Base-by-base conservation (phyloP, 2,113 vertebrate genomes). In the Neodon shergylaensis region DNA sequence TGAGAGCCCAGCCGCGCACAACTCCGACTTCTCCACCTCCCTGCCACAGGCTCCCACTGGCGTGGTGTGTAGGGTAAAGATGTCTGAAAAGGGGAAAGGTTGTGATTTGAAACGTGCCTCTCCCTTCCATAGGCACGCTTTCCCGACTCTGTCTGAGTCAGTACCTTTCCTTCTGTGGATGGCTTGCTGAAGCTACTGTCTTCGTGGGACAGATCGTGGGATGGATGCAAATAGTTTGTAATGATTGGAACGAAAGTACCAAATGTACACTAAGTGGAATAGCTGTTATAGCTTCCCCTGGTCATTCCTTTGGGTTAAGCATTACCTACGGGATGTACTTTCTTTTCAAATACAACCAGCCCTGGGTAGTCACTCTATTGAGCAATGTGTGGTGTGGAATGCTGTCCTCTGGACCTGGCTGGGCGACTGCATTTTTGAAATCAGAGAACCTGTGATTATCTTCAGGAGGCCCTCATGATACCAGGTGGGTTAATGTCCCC, bases 291-390 rank as follows among this genome's bases (percentile, higher is more conserved):
- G 31, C 9, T 28, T 49, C 52, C 31, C n/a, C 44, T 33, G 52
- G 33, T 81, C 44, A 9, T 74, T 68, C 87, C 82, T 49, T 36
- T 0, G 72, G 22, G 21, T 68, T 81, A 83, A 78, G 22, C 39
- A 58, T 66, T 79, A 63, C 16, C 77, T 88, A 36, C 26, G 54
- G 16, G 17, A 7, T 28, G 47, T 24, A 7, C 31, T 11, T 22
- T 73, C 31, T 76, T 92, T 84, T 26, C 70, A 76, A 94, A 76
- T 54, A 33, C 78, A 91, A 22, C 47, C 36, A 58, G 24, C 44
- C 1, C 14, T 1, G 4, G 31, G 21, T 73, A n/a, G 19, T 42
- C n/a, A 66, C 33, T 26, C 21, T 16, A 11, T 2, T 73, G 22
- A 52, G 7, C 88, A 54, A 81, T 1, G 7, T 39, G 12, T 66